Percentiles rank a stretch among this genome's conserved stretches.
Evolutionary conservation across 2,113 vertebrate species (phyloP).

Genomic region (Petrocephalus microphthalmus): DNA sequence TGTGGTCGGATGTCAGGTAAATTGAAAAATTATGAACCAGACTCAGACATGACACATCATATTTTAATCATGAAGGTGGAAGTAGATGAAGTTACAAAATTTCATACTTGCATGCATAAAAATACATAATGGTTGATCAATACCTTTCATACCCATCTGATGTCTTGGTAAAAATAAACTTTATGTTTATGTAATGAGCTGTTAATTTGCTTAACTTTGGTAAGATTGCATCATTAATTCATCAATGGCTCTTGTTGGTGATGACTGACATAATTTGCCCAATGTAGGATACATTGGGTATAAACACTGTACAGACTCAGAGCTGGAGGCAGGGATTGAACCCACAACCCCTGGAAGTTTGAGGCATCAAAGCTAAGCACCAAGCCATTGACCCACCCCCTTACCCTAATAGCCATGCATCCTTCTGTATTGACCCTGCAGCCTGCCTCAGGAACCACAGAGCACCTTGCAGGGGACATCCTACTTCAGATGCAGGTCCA

Average conservation of each 20-base stretch:
- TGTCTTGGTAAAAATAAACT: neutral
- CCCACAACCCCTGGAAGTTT: neutral
- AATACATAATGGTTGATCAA: neutral
- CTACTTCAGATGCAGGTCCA: neutral
- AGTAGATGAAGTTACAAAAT: neutral
- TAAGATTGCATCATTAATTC: neutral
- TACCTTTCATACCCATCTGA: neutral
- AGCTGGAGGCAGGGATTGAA: neutral
- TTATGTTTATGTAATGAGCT: neutral
- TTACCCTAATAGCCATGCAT: neutral
- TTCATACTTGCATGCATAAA: neutral
- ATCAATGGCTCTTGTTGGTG: neutral
- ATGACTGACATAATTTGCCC: neutral
- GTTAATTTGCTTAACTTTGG: neutral
- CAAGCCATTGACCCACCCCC: neutral
- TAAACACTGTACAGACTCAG: neutral
- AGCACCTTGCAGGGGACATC: neutral
- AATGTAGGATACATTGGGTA: neutral
- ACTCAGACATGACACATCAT: neutral
- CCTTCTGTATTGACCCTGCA: neutral
- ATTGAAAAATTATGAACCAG: neutral
- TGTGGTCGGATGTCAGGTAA: neutral
- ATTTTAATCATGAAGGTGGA: neutral
- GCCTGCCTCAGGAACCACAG: neutral
- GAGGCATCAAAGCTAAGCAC: neutral